These are phyloP conservation scores for Ciconia stormi DNA, from an alignment of 2,113 vertebrate genomes.

Conservation along the genomic window DNA sequence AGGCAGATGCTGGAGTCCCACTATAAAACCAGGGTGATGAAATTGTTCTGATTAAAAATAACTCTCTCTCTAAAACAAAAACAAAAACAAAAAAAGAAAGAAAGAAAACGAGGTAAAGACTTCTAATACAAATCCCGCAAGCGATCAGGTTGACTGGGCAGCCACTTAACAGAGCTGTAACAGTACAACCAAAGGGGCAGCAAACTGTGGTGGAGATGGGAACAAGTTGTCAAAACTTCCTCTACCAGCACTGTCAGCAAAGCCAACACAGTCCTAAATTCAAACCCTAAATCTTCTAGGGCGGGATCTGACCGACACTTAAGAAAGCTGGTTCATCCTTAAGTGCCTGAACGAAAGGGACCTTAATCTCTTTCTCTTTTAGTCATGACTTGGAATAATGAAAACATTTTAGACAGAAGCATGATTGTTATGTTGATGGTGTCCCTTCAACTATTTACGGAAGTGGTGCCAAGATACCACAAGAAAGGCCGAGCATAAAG, in stretches of 20 bases:
- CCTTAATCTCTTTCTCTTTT: neutral
- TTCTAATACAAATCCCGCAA: neutral
- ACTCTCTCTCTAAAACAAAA: neutral
- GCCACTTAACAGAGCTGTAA: neutral
- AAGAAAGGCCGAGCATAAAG: conserved; percentile 52
- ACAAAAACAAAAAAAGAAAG: neutral
- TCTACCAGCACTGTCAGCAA: neutral
- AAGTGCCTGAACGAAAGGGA: neutral
- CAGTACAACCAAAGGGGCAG: neutral
- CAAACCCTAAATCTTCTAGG: neutral
- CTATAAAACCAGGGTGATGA: neutral
- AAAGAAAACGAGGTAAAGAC: neutral
- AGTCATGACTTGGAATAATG: neutral
- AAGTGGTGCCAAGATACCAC: conserved; percentile 63
- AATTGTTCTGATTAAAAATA: neutral
- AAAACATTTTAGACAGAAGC: conserved; percentile 46
- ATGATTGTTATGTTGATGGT: conserved; percentile 52
- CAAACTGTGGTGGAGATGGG: neutral
- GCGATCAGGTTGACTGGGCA: neutral
- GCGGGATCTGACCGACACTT: neutral
- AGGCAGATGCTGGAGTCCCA: neutral
- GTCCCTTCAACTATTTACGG: conserved; percentile 57
- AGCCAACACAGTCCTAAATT: neutral
- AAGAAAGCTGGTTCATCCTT: neutral
- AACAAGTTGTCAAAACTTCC: neutral